Percentiles rank a stretch among this genome's conserved stretches.
phyloP scores from a whole-genome alignment of 2,888 invertebrate species.

The Sabatieria punctata region DNA sequence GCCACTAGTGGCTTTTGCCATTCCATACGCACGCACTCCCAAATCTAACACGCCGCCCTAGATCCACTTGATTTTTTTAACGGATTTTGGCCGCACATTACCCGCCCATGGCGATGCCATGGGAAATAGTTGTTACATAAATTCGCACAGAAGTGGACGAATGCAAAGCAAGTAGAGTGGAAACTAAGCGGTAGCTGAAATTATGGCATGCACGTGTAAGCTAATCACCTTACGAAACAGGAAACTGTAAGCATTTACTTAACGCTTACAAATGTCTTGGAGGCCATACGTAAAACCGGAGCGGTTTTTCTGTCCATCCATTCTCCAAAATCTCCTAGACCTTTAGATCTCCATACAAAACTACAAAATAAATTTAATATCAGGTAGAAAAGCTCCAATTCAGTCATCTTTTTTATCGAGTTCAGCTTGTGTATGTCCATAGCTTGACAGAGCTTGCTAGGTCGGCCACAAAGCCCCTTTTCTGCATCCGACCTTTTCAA shows the following conservation, averaged over 20 bases:
- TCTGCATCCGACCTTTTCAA: conserved; percentile 36
- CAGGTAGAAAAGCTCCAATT: neutral
- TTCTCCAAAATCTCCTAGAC: conserved; percentile 39
- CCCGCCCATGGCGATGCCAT: too few relatives aligned
- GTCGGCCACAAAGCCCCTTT: conserved; percentile 50
- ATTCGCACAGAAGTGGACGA: too few relatives aligned
- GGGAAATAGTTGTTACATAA: too few relatives aligned
- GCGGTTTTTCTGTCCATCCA: conserved; percentile 47
- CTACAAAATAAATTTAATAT: neutral
- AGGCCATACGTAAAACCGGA: conserved; percentile 48
- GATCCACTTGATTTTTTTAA: too few relatives aligned
- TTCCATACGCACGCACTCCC: too few relatives aligned
- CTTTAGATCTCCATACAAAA: conserved; percentile 4
- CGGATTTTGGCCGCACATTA: too few relatives aligned
- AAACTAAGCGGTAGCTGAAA: too few relatives aligned
- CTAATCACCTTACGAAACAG: too few relatives aligned
- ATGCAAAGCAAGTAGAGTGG: too few relatives aligned
- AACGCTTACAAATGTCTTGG: conserved; percentile 29
- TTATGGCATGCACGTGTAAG: too few relatives aligned
- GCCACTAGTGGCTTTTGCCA: too few relatives aligned
- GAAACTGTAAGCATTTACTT: neutral
- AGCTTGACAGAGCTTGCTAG: conserved; percentile 52
- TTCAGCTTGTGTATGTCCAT: conserved; percentile 45
- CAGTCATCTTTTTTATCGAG: conserved; percentile 32
- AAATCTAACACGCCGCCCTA: too few relatives aligned